Evolutionary conservation across 1,140 invertebrate species (phyloP).

Genomic region (Rhopalosiphum maidis): DNA sequence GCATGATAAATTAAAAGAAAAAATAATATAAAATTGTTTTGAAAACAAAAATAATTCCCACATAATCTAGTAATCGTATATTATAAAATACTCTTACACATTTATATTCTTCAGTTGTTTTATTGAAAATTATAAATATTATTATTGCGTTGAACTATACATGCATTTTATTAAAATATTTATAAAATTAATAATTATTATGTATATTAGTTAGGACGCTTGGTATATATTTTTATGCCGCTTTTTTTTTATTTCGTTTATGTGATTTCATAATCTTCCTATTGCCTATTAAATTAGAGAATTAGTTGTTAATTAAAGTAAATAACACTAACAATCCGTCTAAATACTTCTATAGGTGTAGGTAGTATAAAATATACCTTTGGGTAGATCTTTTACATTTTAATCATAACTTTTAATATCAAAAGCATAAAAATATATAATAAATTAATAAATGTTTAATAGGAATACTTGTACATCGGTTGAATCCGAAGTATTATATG

Average conservation of each 20-base stretch:
- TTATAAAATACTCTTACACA: background rate
- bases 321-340: background rate
- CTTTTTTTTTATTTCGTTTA: background rate
- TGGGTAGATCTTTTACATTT: too few relatives aligned
- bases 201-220: background rate
- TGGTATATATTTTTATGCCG: background rate
- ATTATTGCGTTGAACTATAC: background rate
- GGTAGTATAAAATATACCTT: too few relatives aligned
- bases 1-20: background rate
- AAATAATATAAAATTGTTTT: background rate
- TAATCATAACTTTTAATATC: too few relatives aligned
- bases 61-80: background rate
- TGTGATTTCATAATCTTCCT: background rate
- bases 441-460: too few relatives aligned
- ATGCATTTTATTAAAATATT: background rate
- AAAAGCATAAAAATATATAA: too few relatives aligned
- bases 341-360: background rate
- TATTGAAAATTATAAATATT: conserved; percentile 1
- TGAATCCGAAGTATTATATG: too few relatives aligned
- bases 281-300: background rate
- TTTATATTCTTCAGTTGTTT: conserved; percentile 12
- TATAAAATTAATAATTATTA: background rate
- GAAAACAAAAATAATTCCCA: conserved; percentile 33
- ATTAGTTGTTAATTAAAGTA: background rate
- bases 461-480: too few relatives aligned